Evolutionary conservation across 1,140 invertebrate genomes (phyloP), one percentile per base, ranked within the genome.

Genomic region (Cydia strobilella): DNA sequence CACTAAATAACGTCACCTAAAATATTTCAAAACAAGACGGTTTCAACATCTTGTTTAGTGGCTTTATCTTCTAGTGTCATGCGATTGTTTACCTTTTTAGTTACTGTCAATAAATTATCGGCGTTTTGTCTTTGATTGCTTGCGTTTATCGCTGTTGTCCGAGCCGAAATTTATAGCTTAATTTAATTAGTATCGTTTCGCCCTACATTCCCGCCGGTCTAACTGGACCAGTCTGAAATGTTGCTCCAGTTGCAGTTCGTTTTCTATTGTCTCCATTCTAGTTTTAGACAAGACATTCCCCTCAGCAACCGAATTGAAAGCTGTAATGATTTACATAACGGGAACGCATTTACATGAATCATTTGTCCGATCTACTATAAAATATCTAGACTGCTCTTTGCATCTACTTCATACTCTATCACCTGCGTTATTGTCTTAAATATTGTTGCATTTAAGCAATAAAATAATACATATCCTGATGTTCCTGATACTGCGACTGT

Each of bases 211-310:
- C 74, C 69, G 25, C 59, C 45, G 72, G 72, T 76, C 74, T 76
- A 10, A 45, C 74, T 76, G 54, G 69, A 82, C 82, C 78, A 84
- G 84, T 88, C 74, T 83, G 77, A 82, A 86, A 82, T 83, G 77
- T 76, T 63, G 77, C 62, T 80, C 75, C 75, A 73, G 76, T 82
- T 75, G 76, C 80, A 80, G 75, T 76, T 77, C 76, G 71, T 80
- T 84, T 79, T 31, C 27, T 66, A 66, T 66, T 66, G 63, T 66
- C 13, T 66, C 63, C 31, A 31, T 35, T 66, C 63, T 35, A 66
- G 63, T 66, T 39, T 66, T 63, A n/a, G 27, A 27, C 12, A 10
- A 66, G 63, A 66, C 63, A 66, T n/a, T 13, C 63, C 2, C 63
- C 13, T 2, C 63, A 35, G 63, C 3, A 31, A 13, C 27, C 25